Evolutionary conservation across 2,113 vertebrate genomes (phyloP).

Genomic region (Urocolius indicus): DNA sequence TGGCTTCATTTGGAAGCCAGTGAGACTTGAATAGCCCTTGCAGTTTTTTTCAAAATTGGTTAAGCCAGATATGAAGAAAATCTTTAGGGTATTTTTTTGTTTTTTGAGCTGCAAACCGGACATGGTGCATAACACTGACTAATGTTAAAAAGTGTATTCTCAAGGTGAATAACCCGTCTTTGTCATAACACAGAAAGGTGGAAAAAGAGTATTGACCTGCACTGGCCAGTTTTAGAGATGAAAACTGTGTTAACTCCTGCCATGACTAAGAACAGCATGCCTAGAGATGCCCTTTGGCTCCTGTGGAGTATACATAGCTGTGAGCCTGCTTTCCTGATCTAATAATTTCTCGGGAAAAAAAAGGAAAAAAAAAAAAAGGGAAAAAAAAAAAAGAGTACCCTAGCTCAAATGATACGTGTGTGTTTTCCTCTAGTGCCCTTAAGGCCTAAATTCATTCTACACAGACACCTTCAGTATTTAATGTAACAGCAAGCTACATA

Average conservation of each 20-base stretch:
- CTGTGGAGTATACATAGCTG: background rate
- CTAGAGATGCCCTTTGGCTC: accelerated
- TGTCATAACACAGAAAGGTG: background rate
- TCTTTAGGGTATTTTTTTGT: background rate
- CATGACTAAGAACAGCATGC: background rate
- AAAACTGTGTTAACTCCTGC: background rate
- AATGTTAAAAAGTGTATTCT: background rate
- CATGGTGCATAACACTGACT: background rate
- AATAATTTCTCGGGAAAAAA: background rate
- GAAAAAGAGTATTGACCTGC: background rate
- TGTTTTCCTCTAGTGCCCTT: background rate
- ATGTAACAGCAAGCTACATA: background rate
- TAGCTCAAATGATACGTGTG: background rate
- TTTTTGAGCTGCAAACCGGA: background rate
- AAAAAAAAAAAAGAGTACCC: background rate
- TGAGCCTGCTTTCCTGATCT: background rate
- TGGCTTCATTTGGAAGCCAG: background rate
- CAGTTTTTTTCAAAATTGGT: background rate
- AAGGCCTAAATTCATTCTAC: background rate
- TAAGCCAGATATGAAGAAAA: background rate
- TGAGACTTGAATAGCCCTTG: background rate
- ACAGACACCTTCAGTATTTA: background rate
- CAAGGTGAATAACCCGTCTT: background rate
- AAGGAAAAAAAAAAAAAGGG: no score
- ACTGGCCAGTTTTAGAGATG: background rate